A percentile compares a stretch with the other conserved stretches of the same genome.
Evolutionary conservation across 2,888 invertebrate species (phyloP).

Genomic region (Achlya flavicornis): DNA sequence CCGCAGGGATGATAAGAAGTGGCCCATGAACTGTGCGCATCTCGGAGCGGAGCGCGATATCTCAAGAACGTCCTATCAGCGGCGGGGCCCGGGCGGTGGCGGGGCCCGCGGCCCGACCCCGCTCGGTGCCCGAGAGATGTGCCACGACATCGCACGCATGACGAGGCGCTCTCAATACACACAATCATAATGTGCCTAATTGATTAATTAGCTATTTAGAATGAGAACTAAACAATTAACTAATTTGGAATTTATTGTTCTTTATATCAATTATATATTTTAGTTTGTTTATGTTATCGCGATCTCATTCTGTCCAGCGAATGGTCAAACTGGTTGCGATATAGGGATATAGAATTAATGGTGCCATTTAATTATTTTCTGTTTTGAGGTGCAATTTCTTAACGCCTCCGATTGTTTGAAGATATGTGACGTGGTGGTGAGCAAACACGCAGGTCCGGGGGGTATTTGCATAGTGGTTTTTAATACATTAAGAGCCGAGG

Average conservation of each 20-base stretch:
- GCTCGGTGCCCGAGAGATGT: no score
- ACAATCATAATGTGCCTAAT: neutral
- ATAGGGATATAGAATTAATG: neutral
- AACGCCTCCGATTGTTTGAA: neutral
- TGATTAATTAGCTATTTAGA: neutral
- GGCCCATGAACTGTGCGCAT: slow-evolving; percentile 58
- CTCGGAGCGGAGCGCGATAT: no score
- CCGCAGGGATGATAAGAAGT: slow-evolving; percentile 44
- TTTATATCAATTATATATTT: neutral
- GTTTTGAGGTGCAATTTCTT: neutral
- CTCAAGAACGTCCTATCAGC: slow-evolving; percentile 52
- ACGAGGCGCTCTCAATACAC: neutral
- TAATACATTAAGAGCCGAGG: slow-evolving; percentile 39
- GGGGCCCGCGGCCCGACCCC: no score
- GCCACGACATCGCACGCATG: no score
- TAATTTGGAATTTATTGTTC: neutral
- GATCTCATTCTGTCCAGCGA: neutral
- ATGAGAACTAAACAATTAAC: neutral
- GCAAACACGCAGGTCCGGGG: slow-evolving; percentile 14
- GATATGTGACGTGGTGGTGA: neutral
- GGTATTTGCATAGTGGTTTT: slow-evolving; percentile 39
- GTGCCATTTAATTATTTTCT: no score
- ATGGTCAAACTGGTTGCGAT: neutral
- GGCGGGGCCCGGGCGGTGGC: no score
- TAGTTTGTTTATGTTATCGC: neutral